These are phyloP conservation scores for Centruroides sculpturatus DNA, from an alignment of 1,140 invertebrate species.

Conservation along the genomic window DNA sequence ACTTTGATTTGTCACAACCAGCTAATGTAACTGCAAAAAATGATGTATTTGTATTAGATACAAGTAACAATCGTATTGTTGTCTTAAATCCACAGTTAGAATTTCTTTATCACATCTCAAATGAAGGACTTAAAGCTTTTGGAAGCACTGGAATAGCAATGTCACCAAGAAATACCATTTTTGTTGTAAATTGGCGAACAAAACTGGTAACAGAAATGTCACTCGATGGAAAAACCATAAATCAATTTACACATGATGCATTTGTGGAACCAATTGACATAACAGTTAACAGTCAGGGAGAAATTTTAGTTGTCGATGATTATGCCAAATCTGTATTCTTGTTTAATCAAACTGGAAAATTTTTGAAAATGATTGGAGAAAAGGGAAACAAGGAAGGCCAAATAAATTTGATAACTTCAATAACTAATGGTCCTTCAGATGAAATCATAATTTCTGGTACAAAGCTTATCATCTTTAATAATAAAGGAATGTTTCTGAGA, in stretches of 20 bases:
- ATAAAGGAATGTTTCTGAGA: conserved; percentile 49
- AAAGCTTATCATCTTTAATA: conserved; percentile 60
- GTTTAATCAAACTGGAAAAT: conserved; percentile 59
- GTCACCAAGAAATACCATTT: conserved; percentile 40
- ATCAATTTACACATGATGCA: conserved; percentile 41
- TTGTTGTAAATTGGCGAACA: conserved; percentile 76
- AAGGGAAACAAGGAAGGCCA: conserved; percentile 39
- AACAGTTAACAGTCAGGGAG: conserved; percentile 62
- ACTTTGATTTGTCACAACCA: conserved; percentile 69
- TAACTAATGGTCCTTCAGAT: conserved; percentile 51
- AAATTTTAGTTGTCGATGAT: conserved; percentile 76
- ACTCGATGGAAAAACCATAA: conserved; percentile 37
- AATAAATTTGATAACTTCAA: conserved; percentile 47
- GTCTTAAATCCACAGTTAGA: conserved; percentile 45
- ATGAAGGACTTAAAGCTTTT: conserved; percentile 57
- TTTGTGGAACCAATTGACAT: conserved; percentile 57
- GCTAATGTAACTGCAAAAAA: conserved; percentile 57
- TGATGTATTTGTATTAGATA: conserved; percentile 66
- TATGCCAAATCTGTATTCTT: conserved; percentile 64
- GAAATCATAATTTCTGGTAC: conserved; percentile 72
- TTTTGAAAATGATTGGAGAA: conserved; percentile 40
- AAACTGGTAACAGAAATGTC: conserved; percentile 58
- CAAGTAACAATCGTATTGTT: conserved; percentile 81
- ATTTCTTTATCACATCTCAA: conserved; percentile 57
- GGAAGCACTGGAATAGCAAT: conserved; percentile 57